Percentiles rank a stretch among this genome's conserved stretches.
These are phyloP conservation scores for Sakesphorus luctuosus DNA, from an alignment of 2,113 vertebrate genomes.

Conservation along the genomic window DNA sequence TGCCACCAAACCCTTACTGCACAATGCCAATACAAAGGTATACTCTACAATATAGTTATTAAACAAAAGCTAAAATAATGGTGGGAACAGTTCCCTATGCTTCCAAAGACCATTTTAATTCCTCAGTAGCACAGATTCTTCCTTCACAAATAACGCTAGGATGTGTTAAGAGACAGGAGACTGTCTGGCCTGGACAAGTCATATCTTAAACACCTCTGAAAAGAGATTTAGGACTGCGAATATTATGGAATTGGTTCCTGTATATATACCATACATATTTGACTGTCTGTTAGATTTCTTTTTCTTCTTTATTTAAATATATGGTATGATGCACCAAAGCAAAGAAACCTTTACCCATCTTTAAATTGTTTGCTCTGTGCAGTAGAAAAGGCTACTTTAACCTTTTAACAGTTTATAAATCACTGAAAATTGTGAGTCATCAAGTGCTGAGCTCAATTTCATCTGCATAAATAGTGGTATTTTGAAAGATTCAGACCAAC, in stretches of 20 bases:
- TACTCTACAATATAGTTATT: neutral
- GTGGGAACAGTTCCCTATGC: neutral
- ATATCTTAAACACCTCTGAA: neutral
- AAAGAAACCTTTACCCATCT: neutral
- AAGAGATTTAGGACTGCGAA: neutral
- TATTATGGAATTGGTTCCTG: neutral
- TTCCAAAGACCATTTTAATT: neutral
- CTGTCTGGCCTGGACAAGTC: accelerated
- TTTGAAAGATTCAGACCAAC: neutral
- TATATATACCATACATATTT: neutral
- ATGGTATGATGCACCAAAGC: neutral
- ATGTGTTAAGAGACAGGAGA: neutral
- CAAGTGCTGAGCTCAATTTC: neutral
- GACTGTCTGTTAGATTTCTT: neutral
- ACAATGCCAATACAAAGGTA: neutral
- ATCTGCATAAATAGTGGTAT: neutral
- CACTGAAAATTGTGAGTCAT: neutral
- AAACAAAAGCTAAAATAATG: neutral
- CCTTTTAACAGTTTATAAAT: neutral
- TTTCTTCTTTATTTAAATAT: neutral
- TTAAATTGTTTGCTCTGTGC: neutral
- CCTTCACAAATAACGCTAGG: neutral
- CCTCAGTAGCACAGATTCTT: neutral
- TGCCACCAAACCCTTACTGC: neutral
- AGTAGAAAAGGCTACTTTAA: neutral